Evolutionary conservation across 1,140 invertebrate species (phyloP), one percentile per base, ranked within the genome.

Genomic region (Neodiprion fabricii): DNA sequence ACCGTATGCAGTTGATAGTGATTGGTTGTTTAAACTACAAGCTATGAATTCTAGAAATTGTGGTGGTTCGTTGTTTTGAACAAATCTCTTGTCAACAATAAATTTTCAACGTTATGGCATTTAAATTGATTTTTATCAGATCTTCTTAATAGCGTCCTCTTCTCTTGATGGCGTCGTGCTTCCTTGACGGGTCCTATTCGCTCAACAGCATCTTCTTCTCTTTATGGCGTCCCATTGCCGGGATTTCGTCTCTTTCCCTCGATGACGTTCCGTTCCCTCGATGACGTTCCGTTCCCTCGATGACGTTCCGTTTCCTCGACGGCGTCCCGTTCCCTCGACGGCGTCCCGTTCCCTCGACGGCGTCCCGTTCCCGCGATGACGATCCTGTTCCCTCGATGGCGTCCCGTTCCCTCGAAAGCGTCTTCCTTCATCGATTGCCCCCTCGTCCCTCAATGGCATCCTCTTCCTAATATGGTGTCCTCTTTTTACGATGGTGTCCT

Each of bases 311-410:
- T 23, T 61, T 11, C 72, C 7, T 11, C 67, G 28, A 40, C 5
- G 40, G 50, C 3, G 28, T 75, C 48, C 40, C 61, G 21, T 47
- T 69, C 40, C 50, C 72, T 61, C 68, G 23, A 17, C 61, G 23
- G 23, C 14, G 23, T 48, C 9, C 17, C 28, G 53, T 76, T 76
- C 72, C 72, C 75, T 14, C 68, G 75, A 48, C 48, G 68, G 3
- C 48, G 67, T 70, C 75, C 10, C 4, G 23, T 72, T 53, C 17
- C 21, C 17, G 3, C 21, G 67, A 21, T 28, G 47, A 8, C 23
- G 67, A 7, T 76, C 75, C 71, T 40, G n/a, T n/a, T 23, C 71
- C 53, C 12, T 73, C 67, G 53, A 28, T 12, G 21, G 17, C 17
- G 49, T 21, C 67, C 47, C 28, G 17, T 23, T 61, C 14, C 72